Base-by-base conservation (phyloP, 2,797 vertebrate genomes). In the Heteromormyrus szaboi region DNA sequence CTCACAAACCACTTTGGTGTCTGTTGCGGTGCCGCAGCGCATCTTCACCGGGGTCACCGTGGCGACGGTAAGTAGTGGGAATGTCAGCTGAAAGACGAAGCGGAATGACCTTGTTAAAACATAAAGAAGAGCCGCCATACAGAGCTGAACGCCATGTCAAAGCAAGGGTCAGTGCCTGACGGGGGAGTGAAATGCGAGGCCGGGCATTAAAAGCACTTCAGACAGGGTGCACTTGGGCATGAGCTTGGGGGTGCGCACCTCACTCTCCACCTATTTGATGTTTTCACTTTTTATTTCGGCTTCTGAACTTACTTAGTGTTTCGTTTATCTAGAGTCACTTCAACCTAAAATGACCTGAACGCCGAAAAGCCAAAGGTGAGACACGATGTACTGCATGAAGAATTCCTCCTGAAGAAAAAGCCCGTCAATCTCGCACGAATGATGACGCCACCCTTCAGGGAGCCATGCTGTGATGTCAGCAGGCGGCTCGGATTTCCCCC, bases 31-130 rank as follows among this genome's bases (percentile, higher is more conserved):
- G 91, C 93, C 93, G 91, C 86, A 90, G 90, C 94, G 92, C 91
- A 0, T 94, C 90, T 93, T 94, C 93, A 92, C 91, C 92, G 93
- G 92, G 93, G 92, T 94, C 94, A 93, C 91, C 90, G 89, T 92
- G 91, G 92, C 92, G 91, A 90, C 92, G 90, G 90, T 92, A 94
- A 91, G 92, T 79, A 37, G 85, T 22, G 88, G 89, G 92, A 95
- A 95, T 94, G 94, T 95, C 95, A 94, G 90, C 89, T 93, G 92
- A 95, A 95, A 95, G 94, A 93, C 94, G 93, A 90, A 92, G 89
- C 46, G n/a, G 11, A 25, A 46, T 50, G 48, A 50, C 72, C 19
- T 79, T 79, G 17, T 84, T 84, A 84, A 11, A 84, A 51, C 81
- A 50, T 50, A 88, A 90, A 92, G 91, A 93, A 90, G 90, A 88